Conservation (phyloP, 2,797 vertebrate species). For the Urocyon cinereoargenteus region DNA sequence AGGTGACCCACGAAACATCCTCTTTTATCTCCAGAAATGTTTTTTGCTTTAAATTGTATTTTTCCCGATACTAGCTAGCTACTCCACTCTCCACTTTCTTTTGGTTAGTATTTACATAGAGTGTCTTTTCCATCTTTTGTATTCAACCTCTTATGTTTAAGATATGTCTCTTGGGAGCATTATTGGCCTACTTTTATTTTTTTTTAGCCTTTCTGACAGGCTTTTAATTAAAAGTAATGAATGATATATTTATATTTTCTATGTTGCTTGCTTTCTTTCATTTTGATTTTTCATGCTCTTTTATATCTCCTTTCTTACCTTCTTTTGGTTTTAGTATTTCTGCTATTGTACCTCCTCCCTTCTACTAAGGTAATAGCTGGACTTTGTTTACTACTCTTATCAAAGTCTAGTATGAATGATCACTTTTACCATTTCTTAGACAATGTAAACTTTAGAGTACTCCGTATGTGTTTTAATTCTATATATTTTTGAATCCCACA, state of each 20-base stretch:
- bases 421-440: background rate
- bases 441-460: background rate
- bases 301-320: background rate
- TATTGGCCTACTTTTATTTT: background rate
- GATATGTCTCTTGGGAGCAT: background rate
- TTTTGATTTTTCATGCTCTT: background rate
- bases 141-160: background rate
- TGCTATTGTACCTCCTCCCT: background rate
- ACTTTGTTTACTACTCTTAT: background rate
- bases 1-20: background rate
- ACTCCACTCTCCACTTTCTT: background rate
- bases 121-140: background rate
- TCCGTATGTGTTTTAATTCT: background rate
- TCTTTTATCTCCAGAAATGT: constrained; percentile 6
- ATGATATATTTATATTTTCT: constrained; percentile 17
- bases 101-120: background rate
- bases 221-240: background rate
- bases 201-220: background rate
- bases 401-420: background rate
- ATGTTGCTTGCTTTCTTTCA: background rate
- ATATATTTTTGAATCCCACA: background rate
- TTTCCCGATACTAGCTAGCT: background rate
- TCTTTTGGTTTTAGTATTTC: background rate
- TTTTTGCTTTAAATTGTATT: background rate
- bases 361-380: background rate